Conservation (phyloP, 2,113 vertebrate genomes). For the Dipodomys merriami region DNA sequence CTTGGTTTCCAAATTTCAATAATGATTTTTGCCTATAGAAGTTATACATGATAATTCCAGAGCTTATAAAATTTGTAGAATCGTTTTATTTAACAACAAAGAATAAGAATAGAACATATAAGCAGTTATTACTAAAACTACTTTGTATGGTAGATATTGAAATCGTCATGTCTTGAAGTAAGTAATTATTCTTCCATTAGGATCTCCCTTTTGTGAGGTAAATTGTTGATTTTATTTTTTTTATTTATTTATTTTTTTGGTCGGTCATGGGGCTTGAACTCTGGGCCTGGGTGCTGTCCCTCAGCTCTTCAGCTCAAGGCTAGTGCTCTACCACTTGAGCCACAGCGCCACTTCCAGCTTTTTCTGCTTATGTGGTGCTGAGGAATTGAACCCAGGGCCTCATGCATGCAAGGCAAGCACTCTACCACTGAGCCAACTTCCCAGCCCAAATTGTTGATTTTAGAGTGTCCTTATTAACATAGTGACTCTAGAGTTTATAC, state of each 20-base stretch:
- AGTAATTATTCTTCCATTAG: slow-evolving; percentile 9
- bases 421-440: too few relatives aligned
- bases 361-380: too few relatives aligned
- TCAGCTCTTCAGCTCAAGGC: too few relatives aligned
- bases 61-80: slow-evolving; percentile 19
- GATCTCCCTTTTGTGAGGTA: slow-evolving; percentile 57
- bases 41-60: slow-evolving; percentile 30
- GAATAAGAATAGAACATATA: slow-evolving; percentile 20
- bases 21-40: slow-evolving; percentile 46
- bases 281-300: too few relatives aligned
- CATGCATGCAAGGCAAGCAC: too few relatives aligned
- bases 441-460: slow-evolving; percentile 35
- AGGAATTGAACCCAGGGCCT: too few relatives aligned
- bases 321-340: too few relatives aligned
- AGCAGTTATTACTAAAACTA: slow-evolving; percentile 26
- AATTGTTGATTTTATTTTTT: slow-evolving; percentile 26
- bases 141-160: slow-evolving; percentile 49
- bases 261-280: too few relatives aligned
- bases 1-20: slow-evolving; percentile 54
- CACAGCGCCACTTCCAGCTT: too few relatives aligned
- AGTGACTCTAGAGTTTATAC: slow-evolving; percentile 46
- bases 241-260: too few relatives aligned
- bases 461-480: slow-evolving; percentile 26
- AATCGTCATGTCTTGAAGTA: not conserved
- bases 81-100: slow-evolving; percentile 44